These are phyloP conservation scores for Ephestia elutella DNA, from an alignment of 1,140 invertebrate species.

Conservation along the genomic window DNA sequence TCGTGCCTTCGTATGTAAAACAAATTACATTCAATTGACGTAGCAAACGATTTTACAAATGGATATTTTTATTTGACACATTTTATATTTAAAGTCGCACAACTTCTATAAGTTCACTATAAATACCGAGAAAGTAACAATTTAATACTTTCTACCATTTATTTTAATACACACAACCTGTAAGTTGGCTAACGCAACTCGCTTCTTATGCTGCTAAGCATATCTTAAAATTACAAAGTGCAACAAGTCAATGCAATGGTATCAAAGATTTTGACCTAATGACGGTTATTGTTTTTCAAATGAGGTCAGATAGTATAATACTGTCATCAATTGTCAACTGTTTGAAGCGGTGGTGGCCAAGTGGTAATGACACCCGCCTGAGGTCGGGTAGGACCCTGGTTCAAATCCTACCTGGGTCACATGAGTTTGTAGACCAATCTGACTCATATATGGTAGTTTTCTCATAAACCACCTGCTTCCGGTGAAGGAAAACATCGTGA, in stretches of 20 bases:
- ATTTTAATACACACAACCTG: conserved; percentile 65
- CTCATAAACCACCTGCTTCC: too few species aligned
- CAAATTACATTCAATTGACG: neutral
- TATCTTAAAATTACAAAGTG: conserved; percentile 40
- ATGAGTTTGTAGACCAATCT: too few species aligned
- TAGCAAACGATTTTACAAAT: neutral
- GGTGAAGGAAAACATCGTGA: too few species aligned
- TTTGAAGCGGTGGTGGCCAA: too few species aligned
- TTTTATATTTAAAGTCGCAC: neutral
- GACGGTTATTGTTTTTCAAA: too few species aligned
- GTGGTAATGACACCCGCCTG: too few species aligned
- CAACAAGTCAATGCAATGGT: conserved; percentile 34
- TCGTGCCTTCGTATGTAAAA: too few species aligned
- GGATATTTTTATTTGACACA: neutral
- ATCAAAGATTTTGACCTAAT: neutral
- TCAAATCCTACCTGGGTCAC: too few species aligned
- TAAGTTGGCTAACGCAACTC: conserved; percentile 55
- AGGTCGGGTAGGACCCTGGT: too few species aligned
- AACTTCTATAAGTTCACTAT: neutral
- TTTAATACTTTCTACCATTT: conserved; percentile 29
- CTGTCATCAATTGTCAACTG: too few species aligned
- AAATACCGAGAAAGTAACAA: conserved; percentile 5
- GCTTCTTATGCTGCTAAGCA: conserved; percentile 49
- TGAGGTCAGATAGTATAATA: too few species aligned
- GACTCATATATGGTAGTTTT: too few species aligned